Conservation (phyloP, 2,888 invertebrate genomes). For the Tribolium freemani region DNA sequence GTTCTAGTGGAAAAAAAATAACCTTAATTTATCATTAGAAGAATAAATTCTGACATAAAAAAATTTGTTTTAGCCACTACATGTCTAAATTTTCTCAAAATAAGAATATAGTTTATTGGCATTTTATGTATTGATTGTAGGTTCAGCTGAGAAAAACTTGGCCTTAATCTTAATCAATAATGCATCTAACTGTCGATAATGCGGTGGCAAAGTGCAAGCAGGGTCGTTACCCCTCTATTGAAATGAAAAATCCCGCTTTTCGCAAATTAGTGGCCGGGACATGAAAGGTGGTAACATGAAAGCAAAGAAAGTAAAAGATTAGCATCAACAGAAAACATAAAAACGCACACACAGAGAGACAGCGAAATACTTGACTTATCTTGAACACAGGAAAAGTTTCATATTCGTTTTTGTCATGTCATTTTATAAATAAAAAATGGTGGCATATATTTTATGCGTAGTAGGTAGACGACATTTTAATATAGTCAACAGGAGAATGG, state of each 20-base stretch:
- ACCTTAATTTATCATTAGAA: too few relatives aligned
- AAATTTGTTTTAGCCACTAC: too few relatives aligned
- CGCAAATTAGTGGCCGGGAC: not conserved
- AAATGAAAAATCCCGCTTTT: not conserved
- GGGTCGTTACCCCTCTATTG: not conserved
- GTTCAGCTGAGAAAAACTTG: too few relatives aligned
- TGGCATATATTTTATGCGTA: not conserved
- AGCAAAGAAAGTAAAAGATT: constrained; percentile 27
- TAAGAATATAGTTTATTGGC: too few relatives aligned
- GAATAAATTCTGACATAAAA: too few relatives aligned
- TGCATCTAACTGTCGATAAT: not conserved
- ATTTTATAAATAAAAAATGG: constrained; percentile 25
- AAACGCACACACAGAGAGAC: constrained; percentile 1
- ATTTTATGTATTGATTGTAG: too few relatives aligned
- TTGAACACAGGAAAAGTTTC: not conserved
- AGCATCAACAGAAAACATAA: constrained; percentile 20
- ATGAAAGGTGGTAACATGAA: constrained; percentile 14
- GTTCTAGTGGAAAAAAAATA: too few relatives aligned
- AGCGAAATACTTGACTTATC: not conserved
- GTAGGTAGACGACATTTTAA: constrained; percentile 23
- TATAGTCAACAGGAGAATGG: constrained; percentile 16
- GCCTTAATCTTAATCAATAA: not conserved
- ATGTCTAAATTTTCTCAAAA: too few relatives aligned
- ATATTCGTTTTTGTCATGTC: constrained; percentile 6
- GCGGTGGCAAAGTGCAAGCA: not conserved